Conservation (phyloP, 2,888 invertebrate genomes). For the Parnassius apollo region DNA sequence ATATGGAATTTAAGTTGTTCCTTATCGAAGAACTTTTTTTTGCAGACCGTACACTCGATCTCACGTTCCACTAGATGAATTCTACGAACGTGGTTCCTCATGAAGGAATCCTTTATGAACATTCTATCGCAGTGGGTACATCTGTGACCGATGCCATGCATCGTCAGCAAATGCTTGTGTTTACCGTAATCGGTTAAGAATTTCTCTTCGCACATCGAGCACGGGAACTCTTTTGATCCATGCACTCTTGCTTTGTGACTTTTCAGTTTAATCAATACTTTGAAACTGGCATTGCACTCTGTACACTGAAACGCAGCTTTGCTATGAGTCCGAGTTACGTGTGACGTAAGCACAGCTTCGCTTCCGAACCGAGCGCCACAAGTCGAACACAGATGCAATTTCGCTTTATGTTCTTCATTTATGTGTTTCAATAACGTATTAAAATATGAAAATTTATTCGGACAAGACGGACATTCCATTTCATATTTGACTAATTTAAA, state of each 20-base stretch:
- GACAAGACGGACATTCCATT: slow-evolving; percentile 39
- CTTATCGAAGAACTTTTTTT: slow-evolving; percentile 48
- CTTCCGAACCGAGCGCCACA: slow-evolving; percentile 41
- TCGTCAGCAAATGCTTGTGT: slow-evolving; percentile 42
- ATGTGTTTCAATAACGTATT: slow-evolving; percentile 42
- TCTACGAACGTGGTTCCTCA: slow-evolving; percentile 47
- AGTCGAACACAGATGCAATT: slow-evolving; percentile 41
- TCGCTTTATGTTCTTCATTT: slow-evolving; percentile 38
- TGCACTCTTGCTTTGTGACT: slow-evolving; percentile 43
- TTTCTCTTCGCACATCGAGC: slow-evolving; percentile 41
- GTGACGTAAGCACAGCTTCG: slow-evolving; percentile 37
- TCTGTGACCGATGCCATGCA: slow-evolving; percentile 42
- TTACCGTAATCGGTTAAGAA: slow-evolving; percentile 43
- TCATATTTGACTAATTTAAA: slow-evolving; percentile 40
- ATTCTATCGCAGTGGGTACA: slow-evolving; percentile 48
- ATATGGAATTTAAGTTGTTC: slow-evolving; percentile 53
- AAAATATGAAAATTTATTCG: slow-evolving; percentile 39
- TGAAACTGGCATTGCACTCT: slow-evolving; percentile 42
- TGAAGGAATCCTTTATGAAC: slow-evolving; percentile 45
- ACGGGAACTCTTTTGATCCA: slow-evolving; percentile 41
- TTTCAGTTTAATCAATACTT: slow-evolving; percentile 35
- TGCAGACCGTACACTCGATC: slow-evolving; percentile 49
- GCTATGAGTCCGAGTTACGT: slow-evolving; percentile 35
- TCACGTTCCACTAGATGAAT: slow-evolving; percentile 51
- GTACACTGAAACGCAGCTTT: slow-evolving; percentile 37